Conservation (phyloP, 2,888 invertebrate genomes). For the Cybosia mesomella region DNA sequence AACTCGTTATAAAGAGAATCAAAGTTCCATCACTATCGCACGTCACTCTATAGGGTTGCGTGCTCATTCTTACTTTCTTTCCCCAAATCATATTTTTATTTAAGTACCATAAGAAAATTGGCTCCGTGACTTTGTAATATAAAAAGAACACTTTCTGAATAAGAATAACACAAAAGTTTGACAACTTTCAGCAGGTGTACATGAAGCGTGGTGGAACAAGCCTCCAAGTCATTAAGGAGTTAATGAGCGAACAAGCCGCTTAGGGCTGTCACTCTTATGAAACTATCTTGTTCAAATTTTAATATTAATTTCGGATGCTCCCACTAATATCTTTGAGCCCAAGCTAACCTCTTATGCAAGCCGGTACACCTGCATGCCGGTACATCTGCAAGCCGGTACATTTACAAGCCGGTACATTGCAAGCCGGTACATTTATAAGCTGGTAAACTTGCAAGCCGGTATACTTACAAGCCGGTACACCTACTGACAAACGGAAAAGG, state of each 20-base stretch:
- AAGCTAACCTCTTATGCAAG: no score
- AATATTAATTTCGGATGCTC: no score
- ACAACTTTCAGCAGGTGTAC: conserved; percentile 21
- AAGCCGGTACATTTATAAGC: no score
- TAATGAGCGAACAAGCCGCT: conserved; percentile 22
- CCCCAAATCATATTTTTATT: conserved; percentile 3
- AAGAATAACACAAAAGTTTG: conserved; percentile 27
- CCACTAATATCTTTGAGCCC: no score
- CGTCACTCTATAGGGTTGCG: not conserved
- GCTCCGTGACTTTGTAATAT: conserved; percentile 12
- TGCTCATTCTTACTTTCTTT: not conserved
- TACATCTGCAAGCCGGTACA: no score
- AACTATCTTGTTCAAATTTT: not conserved
- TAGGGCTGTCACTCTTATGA: conserved; percentile 33
- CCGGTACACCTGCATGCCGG: no score
- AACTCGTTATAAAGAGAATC: conserved; percentile 2
- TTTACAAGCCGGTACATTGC: no score
- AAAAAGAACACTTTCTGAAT: not conserved
- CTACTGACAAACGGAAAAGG: no score
- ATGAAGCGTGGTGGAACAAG: conserved; percentile 21
- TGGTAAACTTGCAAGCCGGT: no score
- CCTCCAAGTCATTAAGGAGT: conserved; percentile 41
- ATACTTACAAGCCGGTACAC: no score
- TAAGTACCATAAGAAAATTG: not conserved
- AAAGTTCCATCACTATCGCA: not conserved